These are phyloP conservation scores for Campaea margaritaria DNA, from an alignment of 2,888 invertebrate genomes.

Conservation along the genomic window DNA sequence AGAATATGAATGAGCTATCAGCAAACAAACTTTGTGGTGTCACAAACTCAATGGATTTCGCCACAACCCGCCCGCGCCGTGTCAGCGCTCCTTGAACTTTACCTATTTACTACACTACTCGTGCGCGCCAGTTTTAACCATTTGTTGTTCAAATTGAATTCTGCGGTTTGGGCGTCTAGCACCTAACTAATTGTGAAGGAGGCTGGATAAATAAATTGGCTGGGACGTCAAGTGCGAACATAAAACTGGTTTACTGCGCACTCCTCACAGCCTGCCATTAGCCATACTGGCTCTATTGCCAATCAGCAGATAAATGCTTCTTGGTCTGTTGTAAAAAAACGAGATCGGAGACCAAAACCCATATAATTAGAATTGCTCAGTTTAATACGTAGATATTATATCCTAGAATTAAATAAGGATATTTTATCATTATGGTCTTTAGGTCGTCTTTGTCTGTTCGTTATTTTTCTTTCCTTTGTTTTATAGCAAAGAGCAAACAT, in stretches of 20 bases:
- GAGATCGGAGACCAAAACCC: not conserved
- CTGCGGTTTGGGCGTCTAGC: constrained; percentile 21
- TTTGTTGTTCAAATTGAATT: constrained; percentile 50
- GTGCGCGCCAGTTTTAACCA: constrained; percentile 26
- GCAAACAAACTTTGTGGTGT: constrained; percentile 48
- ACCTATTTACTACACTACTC: constrained; percentile 49
- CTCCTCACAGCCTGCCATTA: constrained; percentile 2
- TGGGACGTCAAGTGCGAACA: constrained; percentile 14
- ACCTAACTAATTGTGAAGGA: constrained; percentile 19
- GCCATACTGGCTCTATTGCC: constrained; percentile 12
- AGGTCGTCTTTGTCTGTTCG: too few relatives aligned
- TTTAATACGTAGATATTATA: not conserved
- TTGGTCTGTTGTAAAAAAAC: not conserved
- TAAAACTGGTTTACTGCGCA: constrained; percentile 12
- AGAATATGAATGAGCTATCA: constrained; percentile 53
- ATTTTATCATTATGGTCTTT: too few relatives aligned
- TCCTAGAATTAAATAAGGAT: not conserved
- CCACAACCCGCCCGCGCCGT: constrained; percentile 33
- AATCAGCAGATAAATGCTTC: constrained; percentile 10
- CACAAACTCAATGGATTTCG: constrained; percentile 28
- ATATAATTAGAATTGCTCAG: not conserved
- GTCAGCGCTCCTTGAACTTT: constrained; percentile 48
- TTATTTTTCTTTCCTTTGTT: not conserved
- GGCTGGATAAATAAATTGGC: constrained; percentile 18
- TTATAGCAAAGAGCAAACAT: too few relatives aligned